Evolutionary conservation across 2,113 vertebrate genomes (phyloP), one percentile per base, ranked within the genome.

Genomic region (Orthonyx spaldingii): DNA sequence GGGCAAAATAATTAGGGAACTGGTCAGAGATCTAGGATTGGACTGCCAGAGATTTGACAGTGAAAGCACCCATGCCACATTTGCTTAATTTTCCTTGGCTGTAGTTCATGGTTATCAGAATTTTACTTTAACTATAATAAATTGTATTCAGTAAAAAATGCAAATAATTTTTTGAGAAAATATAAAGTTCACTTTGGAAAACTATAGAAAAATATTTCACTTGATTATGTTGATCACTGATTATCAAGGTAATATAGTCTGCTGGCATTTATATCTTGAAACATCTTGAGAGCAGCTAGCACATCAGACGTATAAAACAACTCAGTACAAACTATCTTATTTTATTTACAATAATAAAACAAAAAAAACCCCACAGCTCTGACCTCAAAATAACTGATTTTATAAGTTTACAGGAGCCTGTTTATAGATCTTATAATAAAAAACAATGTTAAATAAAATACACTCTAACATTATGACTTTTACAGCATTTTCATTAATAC

Each of bases 381-480:
- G 55, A 76, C 24, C 13, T 53, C 44, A 74, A 84, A 92, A 60
- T 82, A 86, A 69, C 9, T 82, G n/a, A 68, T 87, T 87, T 42
- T 93, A 10, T 70, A 96, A 89, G 50, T 90, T 95, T 95, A 93
- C 30, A 84, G 39, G 53, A 83, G 28, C 7, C 46, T 84, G 22
- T 66, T 94, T 92, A 76, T 87, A 89, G 49, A 30, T 77, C 28
- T 79, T 64, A 59, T 46, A 96, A 56, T 21, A 53, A 76, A 72
- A 93, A 89, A 52, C 64, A 90, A 92, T 59, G 56, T 74, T 84
- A 93, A 91, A 89, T 93, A 86, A 95, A 91, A 86, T 82, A 77
- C 74, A 68, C 57, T 89, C 68, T n/a, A 94, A 75, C 17, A 39
- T 85, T 93, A 82, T 17, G 35, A 44, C 57, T 95, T 97, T 83